These are phyloP conservation scores for Bembecia ichneumoniformis DNA, from an alignment of 2,888 invertebrate genomes.

Conservation along the genomic window DNA sequence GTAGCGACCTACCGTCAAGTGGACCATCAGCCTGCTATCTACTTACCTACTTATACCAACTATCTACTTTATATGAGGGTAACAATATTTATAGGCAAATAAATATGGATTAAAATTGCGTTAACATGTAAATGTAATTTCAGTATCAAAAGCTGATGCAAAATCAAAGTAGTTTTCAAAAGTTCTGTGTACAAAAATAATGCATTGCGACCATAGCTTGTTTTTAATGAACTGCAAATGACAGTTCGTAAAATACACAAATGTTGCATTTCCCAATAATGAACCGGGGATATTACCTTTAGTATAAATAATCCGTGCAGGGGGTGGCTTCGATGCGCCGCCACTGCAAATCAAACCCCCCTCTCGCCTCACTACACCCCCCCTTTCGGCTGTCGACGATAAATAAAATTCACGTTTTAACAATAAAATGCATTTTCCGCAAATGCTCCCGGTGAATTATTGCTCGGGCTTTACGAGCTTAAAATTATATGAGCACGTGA, in stretches of 20 bases:
- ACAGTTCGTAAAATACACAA: conserved; percentile 58
- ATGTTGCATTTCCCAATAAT: conserved; percentile 70
- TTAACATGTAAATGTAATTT: too few species aligned
- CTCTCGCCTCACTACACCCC: conserved; percentile 29
- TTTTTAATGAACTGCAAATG: conserved; percentile 67
- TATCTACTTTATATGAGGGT: too few species aligned
- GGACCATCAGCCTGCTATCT: too few species aligned
- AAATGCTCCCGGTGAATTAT: conserved; percentile 70
- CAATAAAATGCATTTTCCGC: conserved; percentile 74
- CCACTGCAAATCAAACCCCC: conserved; percentile 66
- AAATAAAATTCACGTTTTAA: conserved; percentile 74
- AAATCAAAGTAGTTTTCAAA: not conserved
- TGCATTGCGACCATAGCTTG: conserved; percentile 18
- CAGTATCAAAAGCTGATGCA: not conserved
- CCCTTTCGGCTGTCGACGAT: conserved; percentile 63
- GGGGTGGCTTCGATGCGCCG: conserved; percentile 66
- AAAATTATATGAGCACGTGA: conserved; percentile 71
- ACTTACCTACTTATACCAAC: too few species aligned
- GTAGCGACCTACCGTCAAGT: too few species aligned
- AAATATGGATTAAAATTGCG: too few species aligned
- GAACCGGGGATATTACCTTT: conserved; percentile 68
- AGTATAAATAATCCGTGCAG: conserved; percentile 70
- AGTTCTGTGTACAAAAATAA: conserved; percentile 1
- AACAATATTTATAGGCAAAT: too few species aligned
- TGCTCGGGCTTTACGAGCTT: conserved; percentile 69